Base-by-base conservation (phyloP, 2,888 invertebrate species). In the Drosophila mayaguana region DNA sequence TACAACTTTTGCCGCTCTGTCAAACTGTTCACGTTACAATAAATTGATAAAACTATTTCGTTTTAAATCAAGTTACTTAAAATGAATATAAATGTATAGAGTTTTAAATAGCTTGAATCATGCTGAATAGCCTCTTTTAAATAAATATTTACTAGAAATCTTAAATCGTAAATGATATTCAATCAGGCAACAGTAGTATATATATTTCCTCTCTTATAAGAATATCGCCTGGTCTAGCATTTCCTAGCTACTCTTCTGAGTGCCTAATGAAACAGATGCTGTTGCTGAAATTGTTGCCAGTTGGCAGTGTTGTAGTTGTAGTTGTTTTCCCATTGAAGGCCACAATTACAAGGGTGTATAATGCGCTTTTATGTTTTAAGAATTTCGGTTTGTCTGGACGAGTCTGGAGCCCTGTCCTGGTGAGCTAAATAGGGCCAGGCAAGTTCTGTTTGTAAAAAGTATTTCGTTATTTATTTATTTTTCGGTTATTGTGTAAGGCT, bases 271-370 rank as follows among this genome's bases (percentile, higher is more conserved):
- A 16, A 14, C 16, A n/a, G 14, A 28, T 45, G 60, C 36, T 59
- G 50, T 66, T 76, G 28, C 36, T 53, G 36, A 36, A 34, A 36
- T 20, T 51, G 50, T 64, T 46, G 42, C 59, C 56, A 42, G 54
- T 46, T 46, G 45, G 7, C 22, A 1, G 7, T 45, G 45, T 45
- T 63, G 55, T 53, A 53, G 59, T 40, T 46, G 45, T 45, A 28
- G 57, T 25, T 62, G 55, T 62, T 64, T 60, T 61, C 54, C 46
- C 66, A 63, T 63, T 59, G 69, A 69, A 75, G 74, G 60, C 88
- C 85, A 77, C 84, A 83, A 78, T 76, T 88, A 83, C 83, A 80
- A 66, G 83, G 69, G 72, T 75, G 80, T 77, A 72, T 77, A 77
- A 85, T 77, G 70, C 68, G 66, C 71, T 64, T 51, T 57, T 54